phyloP scores from a whole-genome alignment of 2,888 invertebrate genomes.

The Zonitis immaculata region DNA sequence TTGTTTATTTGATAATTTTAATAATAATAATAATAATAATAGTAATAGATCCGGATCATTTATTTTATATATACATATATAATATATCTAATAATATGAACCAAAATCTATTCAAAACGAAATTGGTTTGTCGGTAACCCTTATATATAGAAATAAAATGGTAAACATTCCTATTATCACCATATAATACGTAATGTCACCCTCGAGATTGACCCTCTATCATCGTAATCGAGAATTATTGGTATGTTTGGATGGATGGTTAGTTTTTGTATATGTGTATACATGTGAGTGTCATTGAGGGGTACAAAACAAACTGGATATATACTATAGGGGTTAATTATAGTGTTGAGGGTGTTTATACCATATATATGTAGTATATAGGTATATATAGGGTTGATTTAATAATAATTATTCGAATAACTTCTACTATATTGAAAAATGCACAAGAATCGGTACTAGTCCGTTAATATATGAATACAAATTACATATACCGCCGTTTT shows the following conservation, averaged over 20 bases:
- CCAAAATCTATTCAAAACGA: not conserved
- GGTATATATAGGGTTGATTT: not conserved
- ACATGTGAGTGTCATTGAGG: too few relatives aligned
- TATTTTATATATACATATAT: not conserved
- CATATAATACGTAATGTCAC: conserved; percentile 31
- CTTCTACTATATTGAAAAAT: too few relatives aligned
- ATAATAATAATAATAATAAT: not conserved
- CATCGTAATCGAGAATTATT: conserved; percentile 14
- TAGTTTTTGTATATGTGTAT: too few relatives aligned
- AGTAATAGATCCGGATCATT: not conserved
- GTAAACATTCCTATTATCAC: conserved; percentile 27
- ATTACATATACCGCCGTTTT: too few relatives aligned
- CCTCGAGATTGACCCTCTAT: conserved; percentile 16
- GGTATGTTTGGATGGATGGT: not conserved
- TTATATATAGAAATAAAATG: not conserved
- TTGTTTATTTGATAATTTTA: not conserved
- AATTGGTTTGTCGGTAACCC: not conserved
- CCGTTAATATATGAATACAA: too few relatives aligned
- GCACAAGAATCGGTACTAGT: too few relatives aligned
- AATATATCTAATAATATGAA: too few relatives aligned
- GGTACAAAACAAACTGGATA: not conserved
- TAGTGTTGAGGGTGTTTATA: not conserved
- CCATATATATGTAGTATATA: not conserved
- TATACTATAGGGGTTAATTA: not conserved
- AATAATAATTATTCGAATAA: too few relatives aligned